phyloP scores from a whole-genome alignment of 2,113 vertebrate species.

The Chaenocephalus aceratus region DNA sequence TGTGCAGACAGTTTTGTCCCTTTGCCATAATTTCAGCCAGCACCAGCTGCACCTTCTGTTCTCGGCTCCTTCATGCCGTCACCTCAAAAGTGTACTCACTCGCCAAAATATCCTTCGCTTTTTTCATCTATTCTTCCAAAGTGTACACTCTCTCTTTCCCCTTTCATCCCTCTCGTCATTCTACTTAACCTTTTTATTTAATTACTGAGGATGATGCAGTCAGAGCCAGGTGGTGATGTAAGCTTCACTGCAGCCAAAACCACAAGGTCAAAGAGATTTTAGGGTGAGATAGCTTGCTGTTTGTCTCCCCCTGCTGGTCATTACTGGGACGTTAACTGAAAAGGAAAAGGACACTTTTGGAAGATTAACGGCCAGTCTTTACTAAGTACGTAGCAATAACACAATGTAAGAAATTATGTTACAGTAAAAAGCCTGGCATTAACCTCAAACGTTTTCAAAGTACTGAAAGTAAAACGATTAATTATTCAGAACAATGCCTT shows the following conservation, averaged over 20 bases:
- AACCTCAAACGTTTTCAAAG: not conserved
- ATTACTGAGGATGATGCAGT: not conserved
- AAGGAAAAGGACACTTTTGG: not conserved
- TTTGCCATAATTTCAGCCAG: constrained; percentile 60
- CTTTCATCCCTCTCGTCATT: not conserved
- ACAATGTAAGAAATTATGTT: not conserved
- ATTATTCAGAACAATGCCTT: not conserved
- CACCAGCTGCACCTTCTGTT: constrained; percentile 70
- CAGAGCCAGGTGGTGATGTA: constrained; percentile 46
- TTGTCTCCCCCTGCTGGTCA: constrained; percentile 70
- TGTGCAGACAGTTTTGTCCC: constrained; percentile 68
- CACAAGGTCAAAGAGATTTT: constrained; percentile 2
- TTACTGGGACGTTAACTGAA: constrained; percentile 8
- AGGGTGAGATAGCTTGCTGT: constrained; percentile 6
- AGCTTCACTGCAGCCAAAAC: constrained; percentile 31
- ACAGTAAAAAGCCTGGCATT: not conserved
- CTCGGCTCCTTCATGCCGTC: constrained; percentile 21
- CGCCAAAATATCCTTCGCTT: constrained; percentile 1
- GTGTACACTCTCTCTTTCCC: not conserved
- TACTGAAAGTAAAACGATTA: not conserved
- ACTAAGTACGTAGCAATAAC: not conserved
- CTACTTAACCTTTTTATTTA: not conserved
- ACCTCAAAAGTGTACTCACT: not conserved
- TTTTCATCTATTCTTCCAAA: constrained; percentile 22
- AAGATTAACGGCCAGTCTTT: not conserved